phyloP scores from a whole-genome alignment of 2,888 invertebrate species.

The Lapara coniferarum region DNA sequence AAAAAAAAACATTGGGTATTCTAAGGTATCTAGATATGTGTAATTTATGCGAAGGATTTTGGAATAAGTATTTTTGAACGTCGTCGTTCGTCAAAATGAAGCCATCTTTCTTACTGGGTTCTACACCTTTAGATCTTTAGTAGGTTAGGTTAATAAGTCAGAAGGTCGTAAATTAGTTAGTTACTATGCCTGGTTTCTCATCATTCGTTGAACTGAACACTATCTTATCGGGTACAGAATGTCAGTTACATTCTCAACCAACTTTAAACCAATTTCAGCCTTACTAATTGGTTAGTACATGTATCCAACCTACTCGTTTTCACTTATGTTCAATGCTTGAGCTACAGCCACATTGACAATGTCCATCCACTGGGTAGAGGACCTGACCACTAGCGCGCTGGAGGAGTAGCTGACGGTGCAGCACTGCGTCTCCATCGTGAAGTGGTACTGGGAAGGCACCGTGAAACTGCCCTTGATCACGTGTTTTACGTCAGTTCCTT shows the following conservation, averaged over 20 bases:
- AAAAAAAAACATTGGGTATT: not conserved
- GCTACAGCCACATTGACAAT: conserved; percentile 83
- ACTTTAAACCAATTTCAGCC: not conserved
- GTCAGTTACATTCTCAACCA: too few relatives aligned
- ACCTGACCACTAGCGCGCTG: conserved; percentile 60
- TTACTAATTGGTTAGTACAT: not conserved
- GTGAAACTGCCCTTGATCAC: conserved; percentile 83
- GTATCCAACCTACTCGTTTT: conserved; percentile 79
- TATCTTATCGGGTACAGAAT: not conserved
- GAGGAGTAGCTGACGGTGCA: conserved; percentile 64
- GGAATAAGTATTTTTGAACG: too few relatives aligned
- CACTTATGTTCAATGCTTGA: conserved; percentile 76
- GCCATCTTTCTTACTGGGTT: too few relatives aligned
- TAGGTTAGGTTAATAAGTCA: too few relatives aligned
- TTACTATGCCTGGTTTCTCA: too few relatives aligned
- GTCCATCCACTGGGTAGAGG: conserved; percentile 87
- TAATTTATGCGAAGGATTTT: too few relatives aligned
- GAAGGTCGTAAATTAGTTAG: too few relatives aligned
- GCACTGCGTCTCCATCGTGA: conserved; percentile 89
- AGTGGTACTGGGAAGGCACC: conserved; percentile 88
- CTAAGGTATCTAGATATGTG: too few relatives aligned
- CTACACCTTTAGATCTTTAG: too few relatives aligned
- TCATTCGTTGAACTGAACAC: too few relatives aligned
- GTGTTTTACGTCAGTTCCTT: conserved; percentile 70
- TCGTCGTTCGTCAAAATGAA: too few relatives aligned